These are phyloP conservation scores for Diachrysia chrysitis DNA, from an alignment of 2,888 invertebrate species.

Conservation along the genomic window DNA sequence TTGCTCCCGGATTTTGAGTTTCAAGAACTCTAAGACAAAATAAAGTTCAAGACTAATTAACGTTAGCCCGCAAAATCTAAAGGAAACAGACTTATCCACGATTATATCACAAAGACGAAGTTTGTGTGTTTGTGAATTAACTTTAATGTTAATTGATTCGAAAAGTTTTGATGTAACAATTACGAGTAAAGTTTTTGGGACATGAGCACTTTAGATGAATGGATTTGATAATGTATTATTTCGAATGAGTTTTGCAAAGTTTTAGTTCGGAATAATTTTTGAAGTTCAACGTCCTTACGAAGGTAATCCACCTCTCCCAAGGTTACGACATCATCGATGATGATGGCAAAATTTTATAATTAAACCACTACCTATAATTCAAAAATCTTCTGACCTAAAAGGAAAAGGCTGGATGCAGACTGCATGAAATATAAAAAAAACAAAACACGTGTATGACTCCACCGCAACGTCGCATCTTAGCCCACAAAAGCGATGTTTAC, in stretches of 20 bases:
- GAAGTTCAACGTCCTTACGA: background rate
- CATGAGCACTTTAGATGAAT: constrained; percentile 13
- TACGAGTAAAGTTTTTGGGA: constrained; percentile 14
- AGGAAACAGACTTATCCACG: constrained; percentile 41
- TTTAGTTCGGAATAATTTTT: background rate
- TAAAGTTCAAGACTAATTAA: constrained; percentile 53
- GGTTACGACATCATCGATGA: too few relatives aligned
- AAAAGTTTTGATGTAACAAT: constrained; percentile 46
- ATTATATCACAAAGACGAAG: constrained; percentile 46
- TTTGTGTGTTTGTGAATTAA: constrained; percentile 45
- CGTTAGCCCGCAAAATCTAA: constrained; percentile 44
- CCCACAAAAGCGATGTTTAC: constrained; percentile 82
- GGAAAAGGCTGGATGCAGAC: background rate
- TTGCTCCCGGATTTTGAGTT: constrained; percentile 49
- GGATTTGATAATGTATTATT: constrained; percentile 4
- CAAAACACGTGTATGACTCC: constrained; percentile 31
- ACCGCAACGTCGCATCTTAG: constrained; percentile 64
- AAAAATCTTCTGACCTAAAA: background rate
- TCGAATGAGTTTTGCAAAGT: background rate
- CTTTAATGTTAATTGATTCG: constrained; percentile 47
- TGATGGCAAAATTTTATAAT: too few relatives aligned
- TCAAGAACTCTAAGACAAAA: constrained; percentile 47
- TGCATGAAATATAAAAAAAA: constrained; percentile 34
- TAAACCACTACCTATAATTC: too few relatives aligned
- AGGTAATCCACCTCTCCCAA: too few relatives aligned